Evolutionary conservation across 2,888 invertebrate species (phyloP), one percentile per base, ranked within the genome.

Genomic region (Rhagium mordax): DNA sequence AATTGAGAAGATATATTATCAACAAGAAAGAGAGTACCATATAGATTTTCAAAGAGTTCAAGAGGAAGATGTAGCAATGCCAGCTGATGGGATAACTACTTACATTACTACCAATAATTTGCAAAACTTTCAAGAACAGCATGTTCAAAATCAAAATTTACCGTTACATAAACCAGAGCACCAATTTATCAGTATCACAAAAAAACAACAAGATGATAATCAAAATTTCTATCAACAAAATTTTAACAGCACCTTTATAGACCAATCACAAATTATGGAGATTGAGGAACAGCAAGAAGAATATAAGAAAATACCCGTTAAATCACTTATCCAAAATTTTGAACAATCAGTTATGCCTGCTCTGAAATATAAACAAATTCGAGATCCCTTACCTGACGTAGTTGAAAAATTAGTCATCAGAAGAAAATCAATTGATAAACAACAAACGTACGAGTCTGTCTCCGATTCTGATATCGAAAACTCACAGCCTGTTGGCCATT

Each of bases 341-440:
- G 92, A 93, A 81, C 90, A 91, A 80, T 91, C 90, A n/a, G 88
- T 89, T n/a, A 86, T 89, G 84, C 91, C 91, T 0, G 83, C 88
- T 4, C 86, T 91, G 83, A 89, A 89, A 70, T 89, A 89, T 79
- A 91, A 91, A 78, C 89, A 90, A 77, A 87, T 89, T 53, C 85
- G 87, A 57, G 87, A 87, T 33, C 85, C 85, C 7, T 73, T 85
- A 10, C 86, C 86, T 1, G 85, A 84, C 65, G 83, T 86, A 0
- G 84, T 84, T 0, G 85, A 86, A 71, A 86, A 83, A 77, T 66
- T 84, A 27, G 75, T 71, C 47, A 59, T 77, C 18, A 74, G 68
- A 4, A 64, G 60, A 27, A 71, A 70, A 29, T 68, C 71, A 15
- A 20, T 21, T 5, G 53, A 29, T 15, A 33, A 29, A n/a, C 13